A percentile compares a stretch with the other conserved stretches of the same genome.
Evolutionary conservation across 2,113 vertebrate species (phyloP).

Genomic region (Pimephales promelas): DNA sequence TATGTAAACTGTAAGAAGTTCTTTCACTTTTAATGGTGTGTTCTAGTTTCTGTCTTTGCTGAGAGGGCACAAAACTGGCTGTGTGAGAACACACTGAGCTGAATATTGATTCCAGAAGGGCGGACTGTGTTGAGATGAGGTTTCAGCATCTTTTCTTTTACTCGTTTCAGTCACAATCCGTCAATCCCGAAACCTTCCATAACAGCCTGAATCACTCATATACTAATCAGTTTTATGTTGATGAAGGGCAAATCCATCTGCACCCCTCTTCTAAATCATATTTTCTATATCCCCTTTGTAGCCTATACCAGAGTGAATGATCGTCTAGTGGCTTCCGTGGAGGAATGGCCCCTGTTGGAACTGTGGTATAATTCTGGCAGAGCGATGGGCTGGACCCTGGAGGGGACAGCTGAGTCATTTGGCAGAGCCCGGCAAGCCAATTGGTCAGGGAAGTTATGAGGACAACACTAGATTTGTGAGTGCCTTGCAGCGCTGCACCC

Average conservation of each 20-base stretch:
- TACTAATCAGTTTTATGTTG: slow-evolving; percentile 58
- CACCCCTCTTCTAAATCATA: slow-evolving; percentile 51
- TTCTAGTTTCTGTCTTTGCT: neutral
- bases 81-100: neutral
- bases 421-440: slow-evolving; percentile 48
- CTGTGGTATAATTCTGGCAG: slow-evolving; percentile 60
- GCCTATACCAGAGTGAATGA: slow-evolving; percentile 15
- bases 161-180: slow-evolving; percentile 58
- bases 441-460: slow-evolving; percentile 59
- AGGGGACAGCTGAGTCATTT: slow-evolving; percentile 56
- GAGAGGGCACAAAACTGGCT: neutral
- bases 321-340: neutral
- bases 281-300: slow-evolving; percentile 54
- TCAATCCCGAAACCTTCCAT: slow-evolving; percentile 31
- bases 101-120: neutral
- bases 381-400: slow-evolving; percentile 62
- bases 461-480: slow-evolving; percentile 52
- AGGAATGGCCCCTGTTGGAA: slow-evolving; percentile 39
- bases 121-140: neutral
- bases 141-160: neutral
- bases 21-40: slow-evolving; percentile 11
- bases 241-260: slow-evolving; percentile 54
- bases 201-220: slow-evolving; percentile 63
- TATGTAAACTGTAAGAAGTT: neutral
- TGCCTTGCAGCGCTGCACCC: neutral